Evolutionary conservation across 1,140 invertebrate species (phyloP), one percentile per base, ranked within the genome.

Genomic region (Cepaea nemoralis): DNA sequence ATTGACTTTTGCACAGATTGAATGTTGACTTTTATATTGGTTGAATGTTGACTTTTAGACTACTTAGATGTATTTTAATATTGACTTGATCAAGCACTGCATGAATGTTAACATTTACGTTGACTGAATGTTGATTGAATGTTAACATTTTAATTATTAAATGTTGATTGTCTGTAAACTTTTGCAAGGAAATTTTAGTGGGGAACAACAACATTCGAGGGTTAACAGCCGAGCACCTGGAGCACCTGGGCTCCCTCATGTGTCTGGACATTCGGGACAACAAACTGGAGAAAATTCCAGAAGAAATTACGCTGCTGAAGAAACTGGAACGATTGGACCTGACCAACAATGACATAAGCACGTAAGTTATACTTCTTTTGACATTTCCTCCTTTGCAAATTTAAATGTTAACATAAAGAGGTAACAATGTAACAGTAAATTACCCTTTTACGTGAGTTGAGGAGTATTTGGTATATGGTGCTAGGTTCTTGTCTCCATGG

Each of bases 321-420:
- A 94, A 94, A 86, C 91, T 97, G 50, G 94, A 96, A 86, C 93
- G 95, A 83, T 92, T 55, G 50, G 12, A 55, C n/a, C 12, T 97
- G 37, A 95, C 95, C 1, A 96, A 96, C 89, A 97, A 97, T 89
- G 94, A 94, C 86, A 90, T 96, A 82, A 93, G 94, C 83, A 93
- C 93, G 95, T 96, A 91, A 92, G 93, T 84, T 27, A 76, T 5
- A 69, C 27, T 10, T 33, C 35, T 3, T 69, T 35, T 66, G 59
- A 27, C 31, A 37, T 97, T 37, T 95, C 95, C 2, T 16, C n/a
- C n/a, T n/a, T n/a, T n/a, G n/a, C 50, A 16, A 55, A 55, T 55
- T 55, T 55, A 16, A 16, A 16, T 55, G 16, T 55, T 16, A 16
- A 55, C n/a, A n/a, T n/a, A n/a, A n/a, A n/a, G n/a, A n/a, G n/a